Conservation (phyloP, 2,113 vertebrate species). For the Percina caprodes region DNA sequence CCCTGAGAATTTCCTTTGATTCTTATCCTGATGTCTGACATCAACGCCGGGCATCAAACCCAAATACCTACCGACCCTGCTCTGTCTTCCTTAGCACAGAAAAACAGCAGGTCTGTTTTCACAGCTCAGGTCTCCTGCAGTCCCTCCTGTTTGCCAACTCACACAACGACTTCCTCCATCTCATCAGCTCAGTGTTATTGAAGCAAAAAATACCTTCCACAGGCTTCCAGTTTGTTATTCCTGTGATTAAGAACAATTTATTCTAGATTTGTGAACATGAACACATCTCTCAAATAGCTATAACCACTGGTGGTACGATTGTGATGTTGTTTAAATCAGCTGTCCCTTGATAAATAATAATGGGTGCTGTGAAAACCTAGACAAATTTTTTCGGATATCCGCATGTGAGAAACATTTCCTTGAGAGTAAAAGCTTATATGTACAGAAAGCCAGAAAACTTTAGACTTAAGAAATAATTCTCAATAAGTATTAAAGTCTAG, state of each 20-base stretch:
- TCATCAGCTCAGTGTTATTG: slow-evolving; percentile 60
- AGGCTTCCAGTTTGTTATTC: slow-evolving; percentile 38
- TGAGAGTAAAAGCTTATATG: not conserved
- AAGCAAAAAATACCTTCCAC: slow-evolving; percentile 42
- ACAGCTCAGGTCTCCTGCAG: slow-evolving; percentile 59
- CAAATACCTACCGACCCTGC: slow-evolving; percentile 34
- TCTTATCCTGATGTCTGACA: slow-evolving; percentile 65
- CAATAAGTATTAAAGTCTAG: slow-evolving; percentile 18
- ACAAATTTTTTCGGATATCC: not conserved
- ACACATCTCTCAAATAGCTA: slow-evolving; percentile 20
- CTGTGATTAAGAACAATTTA: slow-evolving; percentile 37
- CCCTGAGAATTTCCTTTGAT: slow-evolving; percentile 67
- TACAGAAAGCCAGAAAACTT: slow-evolving; percentile 2
- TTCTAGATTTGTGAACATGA: slow-evolving; percentile 50
- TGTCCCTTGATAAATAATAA: slow-evolving; percentile 4
- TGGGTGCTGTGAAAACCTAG: slow-evolving; percentile 9
- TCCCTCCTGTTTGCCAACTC: slow-evolving; percentile 67
- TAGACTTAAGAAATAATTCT: not conserved
- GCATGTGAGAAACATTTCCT: not conserved
- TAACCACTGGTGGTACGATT: slow-evolving; percentile 4
- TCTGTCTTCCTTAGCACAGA: slow-evolving; percentile 50
- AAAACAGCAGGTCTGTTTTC: slow-evolving; percentile 63
- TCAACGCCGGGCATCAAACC: slow-evolving; percentile 51
- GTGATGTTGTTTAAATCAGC: not conserved
- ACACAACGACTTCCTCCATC: slow-evolving; percentile 73